Base-by-base conservation (phyloP, 2,888 invertebrate genomes). In the Holacanthella duospinosa region DNA sequence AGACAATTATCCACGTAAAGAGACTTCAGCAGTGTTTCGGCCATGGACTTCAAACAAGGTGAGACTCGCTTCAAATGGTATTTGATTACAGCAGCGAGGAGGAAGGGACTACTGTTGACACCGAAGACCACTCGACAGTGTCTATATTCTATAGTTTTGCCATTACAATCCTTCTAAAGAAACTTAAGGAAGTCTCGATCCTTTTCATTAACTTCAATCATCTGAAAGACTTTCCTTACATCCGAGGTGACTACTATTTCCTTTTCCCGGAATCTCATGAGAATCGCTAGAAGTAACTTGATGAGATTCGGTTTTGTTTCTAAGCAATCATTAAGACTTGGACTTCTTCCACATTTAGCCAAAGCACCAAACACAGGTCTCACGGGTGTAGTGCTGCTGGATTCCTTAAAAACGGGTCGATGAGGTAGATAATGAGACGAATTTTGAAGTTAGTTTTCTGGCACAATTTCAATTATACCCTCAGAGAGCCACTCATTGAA, bases 181-280 rank as follows among this genome's bases (percentile, higher is more conserved):
- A 75, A 75, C 55, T 67, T 44, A 0, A 75, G 59, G 63, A 64
- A 74, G 57, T 74, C 65, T 54, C 75, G 60, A 55, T 75, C 74
- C 3, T 62, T 29, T 64, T 63, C 29, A 28, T 61, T 27, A 1
- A 74, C 16, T 55, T 63, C 65, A 25, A 75, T 75, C 63, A 73
- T 74, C 16, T 74, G 62, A 65, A 75, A 75, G 1, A 73, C 75
- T 57, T 73, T 72, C 27, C 62, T 48, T 2, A 76, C 74, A 64
- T 74, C 73, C n/a, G 72, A 59, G 9, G 66, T 64, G 2, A 73
- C 65, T 6, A 67, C 74, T 55, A 28, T 54, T 43, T 29, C 55
- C 19, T 63, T 59, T 6, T 43, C 25, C 2, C 59, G 43, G 26
- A 43, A 43, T 43, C 59, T 43, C 25, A 43, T 6, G 2, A 59